phyloP scores from a whole-genome alignment of 2,888 invertebrate species.

The Cybosia mesomella region DNA sequence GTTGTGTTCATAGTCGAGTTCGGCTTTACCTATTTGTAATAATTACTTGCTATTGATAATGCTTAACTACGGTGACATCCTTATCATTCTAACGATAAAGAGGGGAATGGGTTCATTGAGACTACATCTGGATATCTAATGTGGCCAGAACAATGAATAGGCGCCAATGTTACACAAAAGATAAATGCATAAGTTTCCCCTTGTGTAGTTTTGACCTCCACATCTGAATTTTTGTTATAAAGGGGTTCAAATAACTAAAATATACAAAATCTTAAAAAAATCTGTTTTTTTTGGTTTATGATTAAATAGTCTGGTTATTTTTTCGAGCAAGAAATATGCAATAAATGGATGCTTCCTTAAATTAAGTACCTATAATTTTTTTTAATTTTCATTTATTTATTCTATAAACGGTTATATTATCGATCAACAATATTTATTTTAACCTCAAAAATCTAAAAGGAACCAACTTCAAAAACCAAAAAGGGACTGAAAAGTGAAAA shows the following conservation, averaged over 20 bases:
- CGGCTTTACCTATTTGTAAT: not conserved
- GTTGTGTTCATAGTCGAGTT: not conserved
- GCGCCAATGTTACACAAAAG: slow-evolving; percentile 67
- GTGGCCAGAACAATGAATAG: slow-evolving; percentile 39
- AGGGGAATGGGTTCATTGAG: slow-evolving; percentile 2
- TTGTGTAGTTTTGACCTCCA: slow-evolving; percentile 48
- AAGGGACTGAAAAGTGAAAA: no score
- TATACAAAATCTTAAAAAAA: no score
- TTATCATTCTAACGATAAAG: slow-evolving; percentile 2
- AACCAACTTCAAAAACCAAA: no score
- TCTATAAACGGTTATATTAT: not conserved
- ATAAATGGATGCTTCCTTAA: not conserved
- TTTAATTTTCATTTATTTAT: not conserved
- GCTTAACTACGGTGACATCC: not conserved
- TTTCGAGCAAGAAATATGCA: not conserved
- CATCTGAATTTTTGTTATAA: slow-evolving; percentile 45
- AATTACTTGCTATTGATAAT: not conserved
- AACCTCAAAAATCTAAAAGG: no score
- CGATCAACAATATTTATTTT: no score
- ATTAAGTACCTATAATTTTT: no score
- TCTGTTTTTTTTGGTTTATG: not conserved
- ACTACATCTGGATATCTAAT: slow-evolving; percentile 4
- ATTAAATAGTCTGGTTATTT: not conserved
- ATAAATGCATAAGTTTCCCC: slow-evolving; percentile 53
- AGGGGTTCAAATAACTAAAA: not conserved